Evolutionary conservation across 2,797 vertebrate genomes (phyloP).

Genomic region (Clarias pachynema): DNA sequence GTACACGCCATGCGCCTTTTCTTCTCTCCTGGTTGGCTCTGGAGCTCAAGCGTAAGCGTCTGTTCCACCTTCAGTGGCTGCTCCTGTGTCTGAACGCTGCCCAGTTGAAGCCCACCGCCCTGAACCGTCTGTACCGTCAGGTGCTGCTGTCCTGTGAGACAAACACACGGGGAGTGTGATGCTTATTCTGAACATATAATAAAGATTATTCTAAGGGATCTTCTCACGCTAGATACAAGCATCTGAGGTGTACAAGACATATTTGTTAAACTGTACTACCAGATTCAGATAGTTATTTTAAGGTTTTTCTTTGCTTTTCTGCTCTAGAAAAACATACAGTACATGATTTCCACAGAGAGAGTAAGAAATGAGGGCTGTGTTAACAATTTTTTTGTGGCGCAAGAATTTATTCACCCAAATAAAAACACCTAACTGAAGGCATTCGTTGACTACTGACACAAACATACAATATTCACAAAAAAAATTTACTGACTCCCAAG

Average conservation of each 20-base stretch:
- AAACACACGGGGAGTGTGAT: not conserved
- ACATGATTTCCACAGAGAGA: too few species aligned
- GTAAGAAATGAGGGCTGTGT: too few species aligned
- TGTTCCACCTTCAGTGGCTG: slow-evolving; percentile 91
- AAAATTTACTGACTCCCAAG: not conserved
- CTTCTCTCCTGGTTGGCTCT: slow-evolving; percentile 85
- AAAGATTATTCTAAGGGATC: not conserved
- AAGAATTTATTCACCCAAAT: too few species aligned
- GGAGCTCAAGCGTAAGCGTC: slow-evolving; percentile 86
- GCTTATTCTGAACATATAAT: not conserved
- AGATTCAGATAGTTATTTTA: too few species aligned
- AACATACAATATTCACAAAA: not conserved
- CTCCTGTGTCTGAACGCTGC: slow-evolving; percentile 79
- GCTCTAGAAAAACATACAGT: too few species aligned
- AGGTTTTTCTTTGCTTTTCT: too few species aligned
- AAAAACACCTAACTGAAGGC: too few species aligned
- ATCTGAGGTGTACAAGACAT: not conserved
- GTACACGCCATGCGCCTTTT: slow-evolving; percentile 95
- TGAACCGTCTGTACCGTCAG: slow-evolving; percentile 91
- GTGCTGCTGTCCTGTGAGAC: slow-evolving; percentile 89
- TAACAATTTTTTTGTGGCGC: too few species aligned
- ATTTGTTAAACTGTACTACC: too few species aligned
- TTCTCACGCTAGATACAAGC: not conserved
- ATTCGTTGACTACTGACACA: not conserved
- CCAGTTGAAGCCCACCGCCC: slow-evolving; percentile 90